A percentile compares a stretch with the other conserved stretches of the same genome.
Conservation (phyloP, 35 echinoderm and acorn worm genomes). For the Ophiothrix spiculata region DNA sequence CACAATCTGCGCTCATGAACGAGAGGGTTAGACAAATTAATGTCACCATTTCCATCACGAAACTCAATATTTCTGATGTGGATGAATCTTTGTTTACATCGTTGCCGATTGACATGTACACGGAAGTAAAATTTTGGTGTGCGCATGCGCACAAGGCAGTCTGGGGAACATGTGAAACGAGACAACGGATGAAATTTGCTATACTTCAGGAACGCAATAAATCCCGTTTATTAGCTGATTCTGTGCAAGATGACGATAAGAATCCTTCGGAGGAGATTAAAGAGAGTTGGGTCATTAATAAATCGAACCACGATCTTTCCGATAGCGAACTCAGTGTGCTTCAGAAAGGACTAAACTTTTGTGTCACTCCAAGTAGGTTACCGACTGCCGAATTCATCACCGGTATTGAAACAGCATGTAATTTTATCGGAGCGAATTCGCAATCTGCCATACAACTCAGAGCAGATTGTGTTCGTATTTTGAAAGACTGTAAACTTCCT, state of each 20-base stretch:
- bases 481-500: constrained; percentile 1
- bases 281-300: no score
- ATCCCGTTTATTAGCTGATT: background rate
- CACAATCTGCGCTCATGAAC: background rate
- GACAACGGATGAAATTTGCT: background rate
- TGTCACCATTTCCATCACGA: background rate
- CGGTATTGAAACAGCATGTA: background rate
- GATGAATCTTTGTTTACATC: background rate
- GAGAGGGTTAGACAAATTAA: background rate
- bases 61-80: background rate
- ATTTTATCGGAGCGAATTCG: background rate
- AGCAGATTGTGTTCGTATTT: background rate
- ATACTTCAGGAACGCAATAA: background rate
- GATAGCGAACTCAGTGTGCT: background rate
- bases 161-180: background rate
- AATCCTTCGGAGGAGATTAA: no score
- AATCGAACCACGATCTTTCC: no score
- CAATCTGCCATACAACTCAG: background rate
- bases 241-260: no score
- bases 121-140: background rate
- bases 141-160: background rate
- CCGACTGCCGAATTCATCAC: constrained; percentile 9
- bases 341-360: background rate
- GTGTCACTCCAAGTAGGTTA: background rate
- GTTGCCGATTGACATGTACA: background rate